Evolutionary conservation across 2,113 vertebrate species (phyloP), one percentile per base, ranked within the genome.

Genomic region (Brachirus orientalis): DNA sequence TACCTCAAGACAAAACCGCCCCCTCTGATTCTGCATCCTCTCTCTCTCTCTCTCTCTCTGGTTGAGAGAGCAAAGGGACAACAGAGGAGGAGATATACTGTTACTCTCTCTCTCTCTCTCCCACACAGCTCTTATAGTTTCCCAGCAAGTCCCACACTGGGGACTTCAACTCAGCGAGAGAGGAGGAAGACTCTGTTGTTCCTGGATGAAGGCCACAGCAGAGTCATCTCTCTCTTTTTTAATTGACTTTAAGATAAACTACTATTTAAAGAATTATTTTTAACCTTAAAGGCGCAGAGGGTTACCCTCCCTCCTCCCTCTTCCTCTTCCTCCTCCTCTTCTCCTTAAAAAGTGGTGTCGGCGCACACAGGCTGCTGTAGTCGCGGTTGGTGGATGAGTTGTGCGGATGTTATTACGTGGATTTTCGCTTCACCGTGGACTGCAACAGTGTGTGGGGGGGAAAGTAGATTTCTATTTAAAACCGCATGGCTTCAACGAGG

Each of bases 331-430:
- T 10, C 46, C 52, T 3, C 8, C 20, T 16, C 14, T 20, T 57
- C n/a, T 6, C 10, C 33, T 40, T 35, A 20, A 44, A 41, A 78
- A 82, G 81, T 73, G 69, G 44, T 14, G 41, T 58, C 60, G 18
- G 47, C 7, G 7, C 14, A 33, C 36, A 19, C 11, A 17, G n/a
- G 28, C 53, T 41, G 45, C 4, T 38, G 45, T 43, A 35, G 17
- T n/a, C 55, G 28, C 6, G 28, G 28, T 28, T 2, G 60, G 74
- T 59, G 75, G 63, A 62, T 65, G 74, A 86, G 71, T 86, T 86
- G 67, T 65, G 71, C 79, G 83, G 87, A 88, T 85, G 84, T 72
- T 86, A 78, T 81, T 73, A 77, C 60, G 51, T 80, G 88, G 80
- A 78, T 89, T 75, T 76, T 52, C 72, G 65, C 45, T 6, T 20